phyloP scores from a whole-genome alignment of 2,113 vertebrate species.

The Rhinolophus ferrumequinum region DNA sequence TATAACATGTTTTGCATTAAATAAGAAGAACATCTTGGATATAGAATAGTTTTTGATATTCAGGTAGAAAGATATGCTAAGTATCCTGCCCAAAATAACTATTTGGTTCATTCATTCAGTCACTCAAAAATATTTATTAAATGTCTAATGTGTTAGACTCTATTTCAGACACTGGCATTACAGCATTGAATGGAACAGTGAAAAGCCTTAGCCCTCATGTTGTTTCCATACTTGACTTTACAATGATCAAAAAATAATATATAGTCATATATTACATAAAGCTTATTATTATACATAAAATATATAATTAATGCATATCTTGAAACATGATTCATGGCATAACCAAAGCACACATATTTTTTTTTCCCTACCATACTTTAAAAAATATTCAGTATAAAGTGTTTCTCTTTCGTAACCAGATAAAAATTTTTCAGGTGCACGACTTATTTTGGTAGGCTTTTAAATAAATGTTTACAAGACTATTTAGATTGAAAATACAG shows the following conservation, averaged over 20 bases:
- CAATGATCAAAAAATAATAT: neutral
- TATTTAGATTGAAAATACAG: neutral
- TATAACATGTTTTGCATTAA: neutral
- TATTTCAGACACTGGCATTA: neutral
- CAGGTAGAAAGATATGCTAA: neutral
- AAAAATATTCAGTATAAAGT: neutral
- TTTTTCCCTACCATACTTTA: neutral
- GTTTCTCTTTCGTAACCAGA: neutral
- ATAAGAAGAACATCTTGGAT: neutral
- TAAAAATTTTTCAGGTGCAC: neutral
- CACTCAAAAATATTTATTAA: neutral
- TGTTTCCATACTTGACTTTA: neutral
- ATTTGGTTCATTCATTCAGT: neutral
- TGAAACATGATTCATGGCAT: neutral
- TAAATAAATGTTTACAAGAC: neutral
- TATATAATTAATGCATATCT: neutral
- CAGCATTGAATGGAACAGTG: neutral
- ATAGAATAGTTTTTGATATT: neutral
- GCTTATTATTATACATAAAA: neutral
- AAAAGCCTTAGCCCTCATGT: neutral
- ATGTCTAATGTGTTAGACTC: neutral
- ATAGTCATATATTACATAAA: neutral
- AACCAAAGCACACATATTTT: neutral
- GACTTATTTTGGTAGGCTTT: neutral
- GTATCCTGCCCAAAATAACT: neutral